These are phyloP conservation scores for Chondrosia reniformis DNA, from an alignment of 37 sponge, comb jelly and placozoan species.

Conservation along the genomic window DNA sequence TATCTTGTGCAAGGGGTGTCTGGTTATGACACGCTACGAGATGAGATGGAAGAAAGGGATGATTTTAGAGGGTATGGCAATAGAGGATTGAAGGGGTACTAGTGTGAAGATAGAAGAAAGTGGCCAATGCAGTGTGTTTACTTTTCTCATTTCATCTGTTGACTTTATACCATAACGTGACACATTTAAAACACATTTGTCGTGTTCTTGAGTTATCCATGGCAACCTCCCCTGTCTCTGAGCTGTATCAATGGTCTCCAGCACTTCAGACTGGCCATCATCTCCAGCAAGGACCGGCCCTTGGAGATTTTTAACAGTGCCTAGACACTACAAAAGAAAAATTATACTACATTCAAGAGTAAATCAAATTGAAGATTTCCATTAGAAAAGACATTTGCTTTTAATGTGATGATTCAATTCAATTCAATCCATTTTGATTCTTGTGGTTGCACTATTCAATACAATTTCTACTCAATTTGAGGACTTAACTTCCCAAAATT, in stretches of 20 bases:
- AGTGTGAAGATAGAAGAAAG: not conserved
- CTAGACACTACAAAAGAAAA: slow-evolving; percentile 38
- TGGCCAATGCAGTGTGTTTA: not conserved
- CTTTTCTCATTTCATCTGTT: slow-evolving; percentile 52
- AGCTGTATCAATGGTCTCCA: slow-evolving; percentile 57
- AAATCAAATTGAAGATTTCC: no score
- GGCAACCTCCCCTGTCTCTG: slow-evolving; percentile 74
- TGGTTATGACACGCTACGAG: slow-evolving; percentile 39
- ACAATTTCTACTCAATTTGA: no score
- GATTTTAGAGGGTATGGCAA: not conserved
- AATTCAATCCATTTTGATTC: not conserved
- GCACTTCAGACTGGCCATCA: slow-evolving; percentile 27
- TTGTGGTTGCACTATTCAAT: not conserved
- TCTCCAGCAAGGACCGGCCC: not conserved
- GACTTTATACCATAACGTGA: slow-evolving; percentile 81
- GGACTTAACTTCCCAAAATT: no score
- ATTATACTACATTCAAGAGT: no score
- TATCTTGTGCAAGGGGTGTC: slow-evolving; percentile 78
- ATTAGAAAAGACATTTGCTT: no score
- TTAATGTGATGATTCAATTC: no score
- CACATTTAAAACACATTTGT: slow-evolving; percentile 43
- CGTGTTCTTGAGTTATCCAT: slow-evolving; percentile 39
- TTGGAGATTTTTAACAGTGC: slow-evolving; percentile 17
- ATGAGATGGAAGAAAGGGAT: not conserved
- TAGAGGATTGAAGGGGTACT: not conserved